phyloP scores from a whole-genome alignment of 2,797 vertebrate genomes.

The Malurus leucopterus region DNA sequence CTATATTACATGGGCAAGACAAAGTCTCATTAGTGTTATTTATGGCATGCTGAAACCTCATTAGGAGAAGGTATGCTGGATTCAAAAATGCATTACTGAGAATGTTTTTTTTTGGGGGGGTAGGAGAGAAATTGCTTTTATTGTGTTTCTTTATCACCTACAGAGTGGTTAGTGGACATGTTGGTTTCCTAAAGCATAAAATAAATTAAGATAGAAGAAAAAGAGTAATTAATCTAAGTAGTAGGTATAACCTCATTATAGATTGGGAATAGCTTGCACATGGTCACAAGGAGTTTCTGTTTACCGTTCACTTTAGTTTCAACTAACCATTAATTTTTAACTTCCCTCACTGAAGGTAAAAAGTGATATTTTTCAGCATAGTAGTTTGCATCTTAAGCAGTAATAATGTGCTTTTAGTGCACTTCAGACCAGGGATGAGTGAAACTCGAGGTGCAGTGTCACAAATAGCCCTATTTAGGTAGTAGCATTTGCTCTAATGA shows the following conservation, averaged over 20 bases:
- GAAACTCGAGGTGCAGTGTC: slow-evolving; percentile 65
- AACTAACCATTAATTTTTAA: slow-evolving; percentile 66
- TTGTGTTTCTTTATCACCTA: slow-evolving; percentile 76
- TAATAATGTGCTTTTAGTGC: slow-evolving; percentile 74
- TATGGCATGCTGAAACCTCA: slow-evolving; percentile 90
- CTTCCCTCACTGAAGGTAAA: slow-evolving; percentile 65
- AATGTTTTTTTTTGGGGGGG: slow-evolving; percentile 67
- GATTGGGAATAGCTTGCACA: slow-evolving; percentile 67
- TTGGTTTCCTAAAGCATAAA: slow-evolving; percentile 79
- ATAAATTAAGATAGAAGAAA: slow-evolving; percentile 88
- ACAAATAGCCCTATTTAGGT: slow-evolving; percentile 71
- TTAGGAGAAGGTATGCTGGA: slow-evolving; percentile 87
- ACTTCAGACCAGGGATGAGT: slow-evolving; percentile 69
- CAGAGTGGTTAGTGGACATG: slow-evolving; percentile 68
- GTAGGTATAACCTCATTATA: slow-evolving; percentile 83
- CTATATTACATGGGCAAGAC: slow-evolving; percentile 79
- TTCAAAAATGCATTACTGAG: slow-evolving; percentile 87
- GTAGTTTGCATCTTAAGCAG: slow-evolving; percentile 75
- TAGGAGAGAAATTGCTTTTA: slow-evolving; percentile 74
- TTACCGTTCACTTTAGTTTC: slow-evolving; percentile 61
- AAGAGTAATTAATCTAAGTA: slow-evolving; percentile 88
- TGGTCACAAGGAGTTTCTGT: slow-evolving; percentile 62
- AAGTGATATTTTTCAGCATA: slow-evolving; percentile 67
- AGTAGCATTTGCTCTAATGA: slow-evolving; percentile 65
- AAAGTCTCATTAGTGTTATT: slow-evolving; percentile 90